Evolutionary conservation across 1,140 invertebrate genomes (phyloP).

Genomic region (Tetramorium simillimum): DNA sequence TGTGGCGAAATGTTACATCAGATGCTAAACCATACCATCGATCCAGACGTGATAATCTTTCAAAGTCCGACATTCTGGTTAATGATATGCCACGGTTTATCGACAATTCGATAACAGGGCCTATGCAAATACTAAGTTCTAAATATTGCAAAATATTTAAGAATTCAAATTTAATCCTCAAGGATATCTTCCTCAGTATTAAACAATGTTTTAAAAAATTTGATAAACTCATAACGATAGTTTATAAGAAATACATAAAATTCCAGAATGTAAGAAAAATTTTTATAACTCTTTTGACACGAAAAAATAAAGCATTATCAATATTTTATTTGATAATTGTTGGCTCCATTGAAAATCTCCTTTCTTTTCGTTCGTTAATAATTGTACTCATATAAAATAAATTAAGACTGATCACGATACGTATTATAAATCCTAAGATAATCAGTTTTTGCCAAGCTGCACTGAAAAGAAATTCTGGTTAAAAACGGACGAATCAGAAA

Average conservation of each 20-base stretch:
- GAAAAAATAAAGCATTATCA: neutral
- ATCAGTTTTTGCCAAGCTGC: neutral
- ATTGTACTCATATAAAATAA: neutral
- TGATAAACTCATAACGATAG: neutral
- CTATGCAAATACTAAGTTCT: neutral
- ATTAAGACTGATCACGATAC: neutral
- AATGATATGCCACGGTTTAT: neutral
- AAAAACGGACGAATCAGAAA: no score
- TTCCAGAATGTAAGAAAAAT: neutral
- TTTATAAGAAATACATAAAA: neutral
- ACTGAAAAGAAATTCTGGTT: no score
- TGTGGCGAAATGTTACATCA: conserved; percentile 5
- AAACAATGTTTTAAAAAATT: neutral
- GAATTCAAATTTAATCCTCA: neutral
- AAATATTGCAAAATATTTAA: neutral
- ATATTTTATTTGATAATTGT: neutral
- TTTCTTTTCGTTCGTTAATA: neutral
- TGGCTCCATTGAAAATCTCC: neutral
- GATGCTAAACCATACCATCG: neutral
- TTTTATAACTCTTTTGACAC: neutral
- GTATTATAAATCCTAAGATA: neutral
- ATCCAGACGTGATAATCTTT: neutral
- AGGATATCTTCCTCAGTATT: neutral
- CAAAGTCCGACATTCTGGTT: neutral
- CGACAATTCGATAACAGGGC: neutral